A percentile compares a stretch with the other conserved stretches of the same genome.
Evolutionary conservation across 2,113 vertebrate species (phyloP).

Genomic region (Anoura caudifer): DNA sequence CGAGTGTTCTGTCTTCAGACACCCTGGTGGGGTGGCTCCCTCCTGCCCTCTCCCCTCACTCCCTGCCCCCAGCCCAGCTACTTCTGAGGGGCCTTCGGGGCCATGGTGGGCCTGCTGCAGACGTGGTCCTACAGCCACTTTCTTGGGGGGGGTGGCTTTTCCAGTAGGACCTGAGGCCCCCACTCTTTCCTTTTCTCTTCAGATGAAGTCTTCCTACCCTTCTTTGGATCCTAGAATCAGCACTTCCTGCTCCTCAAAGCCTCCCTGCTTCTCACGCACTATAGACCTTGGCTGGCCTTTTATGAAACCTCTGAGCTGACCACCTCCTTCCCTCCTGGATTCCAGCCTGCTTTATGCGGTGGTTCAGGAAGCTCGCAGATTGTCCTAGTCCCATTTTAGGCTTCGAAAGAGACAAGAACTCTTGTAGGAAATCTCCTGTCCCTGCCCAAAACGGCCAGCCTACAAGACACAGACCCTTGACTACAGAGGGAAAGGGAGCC

Average conservation of each 20-base stretch:
- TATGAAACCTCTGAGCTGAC: neutral
- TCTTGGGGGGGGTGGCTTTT: neutral
- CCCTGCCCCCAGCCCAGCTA: neutral
- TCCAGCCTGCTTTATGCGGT: neutral
- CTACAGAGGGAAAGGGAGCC: neutral
- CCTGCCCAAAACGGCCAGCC: neutral
- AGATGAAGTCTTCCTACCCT: neutral
- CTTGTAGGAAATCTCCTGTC: neutral
- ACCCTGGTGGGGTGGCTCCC: neutral
- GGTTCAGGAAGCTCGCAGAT: neutral
- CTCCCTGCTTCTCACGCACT: neutral
- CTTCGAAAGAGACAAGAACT: neutral
- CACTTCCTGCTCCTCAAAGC: neutral
- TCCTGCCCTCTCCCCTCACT: neutral
- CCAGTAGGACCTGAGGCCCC: neutral
- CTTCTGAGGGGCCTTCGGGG: neutral
- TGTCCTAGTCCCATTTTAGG: neutral
- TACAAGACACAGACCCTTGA: too few relatives aligned
- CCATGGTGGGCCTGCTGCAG: neutral
- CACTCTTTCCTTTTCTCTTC: neutral
- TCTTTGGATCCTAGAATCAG: neutral
- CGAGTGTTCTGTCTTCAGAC: neutral
- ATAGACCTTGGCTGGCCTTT: neutral
- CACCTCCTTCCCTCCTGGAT: neutral
- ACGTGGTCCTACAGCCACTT: neutral